Conservation (phyloP, 2,888 invertebrate genomes). For the Lacanobia wlatinum region DNA sequence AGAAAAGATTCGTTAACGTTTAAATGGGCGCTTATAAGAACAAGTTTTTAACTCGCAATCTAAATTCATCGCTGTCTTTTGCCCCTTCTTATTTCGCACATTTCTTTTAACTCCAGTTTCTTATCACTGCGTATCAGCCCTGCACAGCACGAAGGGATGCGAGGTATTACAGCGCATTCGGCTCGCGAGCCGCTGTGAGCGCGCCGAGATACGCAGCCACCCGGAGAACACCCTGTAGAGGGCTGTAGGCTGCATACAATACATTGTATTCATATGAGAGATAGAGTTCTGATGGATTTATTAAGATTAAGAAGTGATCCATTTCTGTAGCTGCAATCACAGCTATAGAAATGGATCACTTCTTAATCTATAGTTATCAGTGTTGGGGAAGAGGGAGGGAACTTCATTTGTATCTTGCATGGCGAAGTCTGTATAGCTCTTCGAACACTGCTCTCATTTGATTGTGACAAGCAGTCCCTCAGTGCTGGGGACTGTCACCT, state of each 20-base stretch:
- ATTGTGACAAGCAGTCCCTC: too few species aligned
- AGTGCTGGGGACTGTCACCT: too few species aligned
- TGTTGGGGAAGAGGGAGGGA: not conserved
- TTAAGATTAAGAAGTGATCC: conserved; percentile 3
- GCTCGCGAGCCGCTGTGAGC: conserved; percentile 8
- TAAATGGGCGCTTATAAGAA: too few species aligned
- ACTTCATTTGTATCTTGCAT: not conserved
- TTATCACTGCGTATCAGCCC: conserved; percentile 37
- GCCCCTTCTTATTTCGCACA: not conserved
- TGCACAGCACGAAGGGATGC: conserved; percentile 21
- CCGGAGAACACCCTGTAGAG: not conserved
- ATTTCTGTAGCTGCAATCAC: too few species aligned
- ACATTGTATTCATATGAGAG: conserved; percentile 25
- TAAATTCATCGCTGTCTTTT: not conserved
- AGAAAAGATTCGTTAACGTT: not conserved
- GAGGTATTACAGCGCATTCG: conserved; percentile 35
- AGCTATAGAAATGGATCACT: too few species aligned
- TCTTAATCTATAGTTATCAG: too few species aligned
- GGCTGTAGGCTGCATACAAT: not conserved
- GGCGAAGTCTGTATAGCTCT: too few species aligned
- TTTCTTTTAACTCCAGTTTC: not conserved
- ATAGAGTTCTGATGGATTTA: conserved; percentile 12
- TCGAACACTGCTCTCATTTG: too few species aligned
- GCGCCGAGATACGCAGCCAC: conserved; percentile 15
- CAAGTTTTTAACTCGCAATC: not conserved